Base-by-base conservation (phyloP, 2,888 invertebrate species). In the Pherbina coryleti region DNA sequence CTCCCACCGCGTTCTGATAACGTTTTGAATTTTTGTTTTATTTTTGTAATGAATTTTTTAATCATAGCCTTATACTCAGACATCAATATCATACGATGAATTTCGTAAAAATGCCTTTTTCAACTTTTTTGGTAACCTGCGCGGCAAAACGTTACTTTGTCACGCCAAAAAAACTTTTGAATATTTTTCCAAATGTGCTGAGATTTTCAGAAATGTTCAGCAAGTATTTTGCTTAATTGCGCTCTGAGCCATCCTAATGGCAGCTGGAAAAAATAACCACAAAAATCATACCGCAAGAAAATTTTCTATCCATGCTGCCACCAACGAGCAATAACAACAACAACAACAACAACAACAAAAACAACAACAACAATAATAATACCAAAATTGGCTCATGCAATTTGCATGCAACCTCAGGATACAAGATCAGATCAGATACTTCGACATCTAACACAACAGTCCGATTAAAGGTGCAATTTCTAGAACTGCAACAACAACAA, bases 391-490 rank as follows among this genome's bases (percentile, higher is more conserved):
- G 51, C 51, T 74, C 75, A 51, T 66, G 55, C 34, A 75, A 75
- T 67, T 75, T 75, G 55, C 55, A 75, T 75, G 75, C 66, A 74
- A 74, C 51, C 49, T 51, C 28, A 60, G 14, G 14, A 44, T 44
- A 44, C 14, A 44, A 31, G n/a, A n/a, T 34, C n/a, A 28, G 14
- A 4, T 25, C 5, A 28, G 53, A 17, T 22, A 14, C 5, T 22
- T 25, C 74, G 22, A 44, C 72, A 60, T 53, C 28, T 64, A 14
- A 34, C 62, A 75, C 74, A 75, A 66, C 66, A 49, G 66, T 37
- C 69, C 62, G 49, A 76, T 51, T 67, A 22, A 28, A 77, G 66
- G 77, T 77, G 77, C 25, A 66, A 77, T 77, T 77, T 72, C 77
- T 37, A 55, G 72, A 77, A 77, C 62, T 57, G 44, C 49, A 67